Conservation (phyloP, 2,888 invertebrate genomes). For the Megastigmus dorsalis region DNA sequence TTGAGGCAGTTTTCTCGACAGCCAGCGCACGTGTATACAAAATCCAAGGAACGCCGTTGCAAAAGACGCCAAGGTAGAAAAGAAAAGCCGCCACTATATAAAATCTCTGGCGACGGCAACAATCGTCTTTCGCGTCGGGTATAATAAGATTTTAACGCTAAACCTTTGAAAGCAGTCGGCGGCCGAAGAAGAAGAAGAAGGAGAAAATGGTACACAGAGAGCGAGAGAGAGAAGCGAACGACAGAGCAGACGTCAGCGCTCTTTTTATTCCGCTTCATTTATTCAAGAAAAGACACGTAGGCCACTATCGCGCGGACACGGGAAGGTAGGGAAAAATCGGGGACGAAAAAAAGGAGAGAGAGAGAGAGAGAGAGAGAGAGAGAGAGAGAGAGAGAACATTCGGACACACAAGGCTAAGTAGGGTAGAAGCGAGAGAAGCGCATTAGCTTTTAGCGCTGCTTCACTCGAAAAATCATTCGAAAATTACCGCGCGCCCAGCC, state of each 20-base stretch:
- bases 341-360: neutral
- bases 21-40: neutral
- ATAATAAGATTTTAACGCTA: constrained; percentile 33
- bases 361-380: too few species aligned
- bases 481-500: constrained; percentile 21
- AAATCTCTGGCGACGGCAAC: constrained; percentile 4
- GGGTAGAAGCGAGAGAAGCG: too few species aligned
- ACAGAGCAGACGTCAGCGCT: too few species aligned
- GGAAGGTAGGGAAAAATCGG: neutral
- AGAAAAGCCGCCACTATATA: constrained; percentile 1
- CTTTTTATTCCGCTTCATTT: constrained; percentile 39
- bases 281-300: constrained; percentile 37
- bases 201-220: too few species aligned
- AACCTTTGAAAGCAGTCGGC: constrained; percentile 29
- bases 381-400: too few species aligned
- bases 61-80: neutral
- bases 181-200: too few species aligned
- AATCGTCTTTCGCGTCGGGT: neutral
- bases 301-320: too few species aligned
- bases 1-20: neutral
- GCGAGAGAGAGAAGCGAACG: neutral
- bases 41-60: neutral
- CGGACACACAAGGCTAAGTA: too few species aligned
- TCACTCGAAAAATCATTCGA: constrained; percentile 38
- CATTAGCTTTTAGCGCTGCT: constrained; percentile 41